A percentile compares a stretch with the other conserved stretches of the same genome.
phyloP scores from a whole-genome alignment of 2,888 invertebrate species.

The Synanthedon vespiformis region DNA sequence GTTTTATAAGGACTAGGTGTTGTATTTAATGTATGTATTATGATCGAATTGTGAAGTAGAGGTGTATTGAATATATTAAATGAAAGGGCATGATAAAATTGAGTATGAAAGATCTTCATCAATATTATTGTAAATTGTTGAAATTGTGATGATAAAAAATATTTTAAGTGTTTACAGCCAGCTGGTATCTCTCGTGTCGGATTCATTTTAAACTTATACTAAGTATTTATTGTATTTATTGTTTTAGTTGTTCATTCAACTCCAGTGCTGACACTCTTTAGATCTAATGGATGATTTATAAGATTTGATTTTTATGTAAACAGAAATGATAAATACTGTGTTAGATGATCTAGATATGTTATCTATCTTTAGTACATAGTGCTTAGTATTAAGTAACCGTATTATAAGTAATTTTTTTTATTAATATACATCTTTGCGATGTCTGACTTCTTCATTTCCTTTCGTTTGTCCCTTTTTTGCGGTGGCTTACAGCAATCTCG shows the following conservation, averaged over 20 bases:
- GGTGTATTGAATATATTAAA: conserved; percentile 20
- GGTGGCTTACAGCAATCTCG: too few species aligned
- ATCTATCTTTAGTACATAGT: conserved; percentile 37
- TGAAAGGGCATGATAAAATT: conserved; percentile 1
- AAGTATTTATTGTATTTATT: conserved; percentile 67
- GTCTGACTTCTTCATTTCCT: not conserved
- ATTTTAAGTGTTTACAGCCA: conserved; percentile 16
- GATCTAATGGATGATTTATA: conserved; percentile 20
- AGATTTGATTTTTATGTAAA: conserved; percentile 41
- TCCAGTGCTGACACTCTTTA: conserved; percentile 43
- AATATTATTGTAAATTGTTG: too few species aligned
- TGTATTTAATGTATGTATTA: conserved; percentile 2
- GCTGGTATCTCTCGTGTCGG: conserved; percentile 21
- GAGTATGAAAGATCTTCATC: too few species aligned
- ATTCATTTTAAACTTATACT: conserved; percentile 40
- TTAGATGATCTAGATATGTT: conserved; percentile 58
- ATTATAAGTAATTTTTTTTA: conserved; percentile 67
- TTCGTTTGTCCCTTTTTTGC: too few species aligned
- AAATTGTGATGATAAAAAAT: conserved; percentile 24
- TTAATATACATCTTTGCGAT: conserved; percentile 27
- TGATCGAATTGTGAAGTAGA: conserved; percentile 10
- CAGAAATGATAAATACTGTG: conserved; percentile 53
- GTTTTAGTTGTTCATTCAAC: conserved; percentile 34
- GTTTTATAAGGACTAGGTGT: conserved; percentile 6
- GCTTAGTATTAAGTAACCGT: conserved; percentile 55